Base-by-base conservation (phyloP, 2,113 vertebrate species). In the Oenanthe melanoleuca region DNA sequence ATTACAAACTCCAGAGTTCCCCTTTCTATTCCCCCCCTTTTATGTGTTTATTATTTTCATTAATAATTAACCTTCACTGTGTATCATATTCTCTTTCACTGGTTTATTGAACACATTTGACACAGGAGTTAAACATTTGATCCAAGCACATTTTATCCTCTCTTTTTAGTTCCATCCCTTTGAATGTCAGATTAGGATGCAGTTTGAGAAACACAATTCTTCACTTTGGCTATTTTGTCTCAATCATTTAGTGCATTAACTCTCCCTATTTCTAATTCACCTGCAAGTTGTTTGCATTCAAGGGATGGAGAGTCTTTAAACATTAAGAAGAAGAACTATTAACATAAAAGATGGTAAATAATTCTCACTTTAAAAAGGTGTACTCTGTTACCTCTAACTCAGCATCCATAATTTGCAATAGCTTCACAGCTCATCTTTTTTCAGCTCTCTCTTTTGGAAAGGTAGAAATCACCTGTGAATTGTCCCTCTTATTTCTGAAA, bases 41-140 rank as follows among this genome's bases (percentile, higher is more conserved):
- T 57, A 49, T 29, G 29, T 75, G 44, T 65, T 93, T 88, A 75
- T 85, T 77, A 88, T 75, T 82, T 86, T 73, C 26, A 45, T 64
- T 94, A 70, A 18, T 72, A 89, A 89, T 95, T 93, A 94, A 93
- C 81, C n/a, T 72, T 47, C 50, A 53, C 40, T 40, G 18, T 92
- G 52, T 52, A 69, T 59, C 61, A 66, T 37, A 52, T 50, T 52
- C 20, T 57, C 16, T 69, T 74, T 60, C 33, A 24, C 29, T 80
- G 16, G 8, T 29, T 88, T 92, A 72, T 31, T 81, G 49, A 93
- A 88, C 25, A 74, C 3, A 29, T 75, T 80, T 88, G 71, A 88
- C 70, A 74, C 15, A 23, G 20, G 42, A 80, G 28, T 78, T 90
- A 20, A 26, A 75, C 7, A 31, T 21, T 59, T 88, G 10, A 21